Evolutionary conservation across 2,797 vertebrate genomes (phyloP), one percentile per base, ranked within the genome.

Genomic region (Arnoldichthys spilopterus): DNA sequence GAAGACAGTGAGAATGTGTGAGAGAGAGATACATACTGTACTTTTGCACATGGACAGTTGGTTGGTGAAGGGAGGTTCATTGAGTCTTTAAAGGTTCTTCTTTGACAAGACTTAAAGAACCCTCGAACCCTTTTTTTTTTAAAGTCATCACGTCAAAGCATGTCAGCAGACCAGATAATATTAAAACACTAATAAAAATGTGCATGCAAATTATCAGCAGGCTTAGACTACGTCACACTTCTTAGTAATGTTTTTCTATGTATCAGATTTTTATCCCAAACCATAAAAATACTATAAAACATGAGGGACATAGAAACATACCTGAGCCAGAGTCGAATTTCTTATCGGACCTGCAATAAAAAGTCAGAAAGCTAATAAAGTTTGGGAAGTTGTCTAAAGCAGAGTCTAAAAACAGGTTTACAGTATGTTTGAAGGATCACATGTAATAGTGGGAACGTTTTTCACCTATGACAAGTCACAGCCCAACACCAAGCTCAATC

Each of bases 301-400:
- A 5, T 45, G 12, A 24, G 3, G 34, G 37, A 62, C 24, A 8
- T 4, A 62, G 72, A 78, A 64, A 92, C 96, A 91, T 93, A 98
- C 98, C 98, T 93, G 98, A 99, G 86, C 94, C 95, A 0, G 98
- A 98, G 92, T 98, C 96, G 92, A 96, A 99, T 90, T 99, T 99
- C 70, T 94, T 95, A 88, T 91, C 93, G 53, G 98, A 98, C 89
- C 98, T 98, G 84, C n/a, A 93, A 95, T 86, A 83, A 28, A 77
- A 93, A 89, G 92, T 1, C 86, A 37, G 76, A 67, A 56, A 4
- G 63, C 72, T 81, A 70, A 43, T 79, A 80, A 12, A 83, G 9
- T 30, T n/a, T 32, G 0, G 34, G 30, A 70, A 59, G 26, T 6
- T 8, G 12, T 20, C 47, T 6, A 32, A 37, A 58, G 40, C 70